Percentiles rank a stretch among this genome's conserved stretches.
Conservation (phyloP, 2,888 invertebrate genomes). For the Pedicia rivosa region DNA sequence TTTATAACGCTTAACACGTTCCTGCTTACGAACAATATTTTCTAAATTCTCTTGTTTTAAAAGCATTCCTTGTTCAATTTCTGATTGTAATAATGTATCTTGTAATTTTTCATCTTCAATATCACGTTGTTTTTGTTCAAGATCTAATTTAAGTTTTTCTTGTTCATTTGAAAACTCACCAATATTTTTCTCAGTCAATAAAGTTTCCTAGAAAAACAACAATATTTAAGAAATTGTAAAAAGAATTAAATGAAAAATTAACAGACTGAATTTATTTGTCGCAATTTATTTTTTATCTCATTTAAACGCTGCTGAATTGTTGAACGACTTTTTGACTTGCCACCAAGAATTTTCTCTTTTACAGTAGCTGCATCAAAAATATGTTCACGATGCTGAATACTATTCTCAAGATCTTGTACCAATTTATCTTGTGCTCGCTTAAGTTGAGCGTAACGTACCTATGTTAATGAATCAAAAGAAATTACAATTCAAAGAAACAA, state of each 20-base stretch:
- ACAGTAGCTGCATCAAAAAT: slow-evolving; percentile 42
- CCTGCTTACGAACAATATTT: slow-evolving; percentile 50
- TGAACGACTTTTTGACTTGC: slow-evolving; percentile 32
- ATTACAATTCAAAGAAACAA: not conserved
- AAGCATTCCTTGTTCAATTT: slow-evolving; percentile 29
- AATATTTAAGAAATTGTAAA: slow-evolving; percentile 3
- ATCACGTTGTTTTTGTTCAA: slow-evolving; percentile 17
- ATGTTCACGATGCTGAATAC: slow-evolving; percentile 44
- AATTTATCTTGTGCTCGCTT: slow-evolving; percentile 27
- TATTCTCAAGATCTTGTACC: slow-evolving; percentile 45
- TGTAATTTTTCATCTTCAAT: slow-evolving; percentile 19
- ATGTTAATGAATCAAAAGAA: not conserved
- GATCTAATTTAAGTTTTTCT: slow-evolving; percentile 17
- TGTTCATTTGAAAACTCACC: slow-evolving; percentile 17
- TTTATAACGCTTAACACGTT: slow-evolving; percentile 43
- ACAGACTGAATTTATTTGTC: slow-evolving; percentile 33
- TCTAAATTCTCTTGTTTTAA: slow-evolving; percentile 31
- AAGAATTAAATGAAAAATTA: not conserved
- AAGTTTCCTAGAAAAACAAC: slow-evolving; percentile 16
- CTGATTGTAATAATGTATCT: slow-evolving; percentile 20
- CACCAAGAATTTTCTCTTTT: slow-evolving; percentile 34
- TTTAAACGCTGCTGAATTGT: slow-evolving; percentile 39
- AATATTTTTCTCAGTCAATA: slow-evolving; percentile 18
- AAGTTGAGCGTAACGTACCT: slow-evolving; percentile 20
- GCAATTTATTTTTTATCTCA: slow-evolving; percentile 39